Conservation (phyloP, 2,888 invertebrate genomes). For the Plagiodera versicolora region DNA sequence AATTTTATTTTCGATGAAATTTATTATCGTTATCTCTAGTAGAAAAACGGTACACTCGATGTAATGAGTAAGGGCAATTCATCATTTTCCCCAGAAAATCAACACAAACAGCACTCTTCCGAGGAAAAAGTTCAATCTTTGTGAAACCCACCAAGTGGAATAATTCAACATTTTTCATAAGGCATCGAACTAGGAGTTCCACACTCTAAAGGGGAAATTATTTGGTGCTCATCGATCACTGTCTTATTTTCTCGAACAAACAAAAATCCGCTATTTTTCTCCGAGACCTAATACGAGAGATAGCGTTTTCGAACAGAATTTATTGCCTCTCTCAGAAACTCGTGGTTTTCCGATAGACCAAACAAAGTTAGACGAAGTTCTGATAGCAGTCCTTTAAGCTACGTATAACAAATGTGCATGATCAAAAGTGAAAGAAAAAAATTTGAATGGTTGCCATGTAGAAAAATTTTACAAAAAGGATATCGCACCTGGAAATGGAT, state of each 20-base stretch:
- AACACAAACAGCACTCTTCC: not conserved
- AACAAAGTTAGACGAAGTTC: not conserved
- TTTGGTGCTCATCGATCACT: constrained; percentile 9
- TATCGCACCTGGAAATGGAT: too few species aligned
- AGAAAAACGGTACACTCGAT: too few species aligned
- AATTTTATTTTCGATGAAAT: too few species aligned
- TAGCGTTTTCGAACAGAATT: constrained; percentile 28
- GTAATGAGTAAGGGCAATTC: too few species aligned
- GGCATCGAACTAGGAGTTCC: not conserved
- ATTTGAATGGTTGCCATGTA: too few species aligned
- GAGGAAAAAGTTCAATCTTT: not conserved
- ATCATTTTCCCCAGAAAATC: not conserved
- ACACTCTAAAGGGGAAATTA: not conserved
- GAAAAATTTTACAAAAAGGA: too few species aligned
- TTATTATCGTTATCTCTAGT: too few species aligned
- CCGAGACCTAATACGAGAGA: constrained; percentile 26
- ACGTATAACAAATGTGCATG: not conserved
- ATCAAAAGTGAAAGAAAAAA: too few species aligned
- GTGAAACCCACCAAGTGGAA: not conserved
- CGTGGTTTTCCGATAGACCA: constrained; percentile 26
- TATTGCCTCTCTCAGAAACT: constrained; percentile 29
- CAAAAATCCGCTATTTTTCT: constrained; percentile 32
- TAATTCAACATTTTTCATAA: not conserved
- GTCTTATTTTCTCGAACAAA: constrained; percentile 20
- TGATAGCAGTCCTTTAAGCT: not conserved